Percentiles rank a stretch among this genome's conserved stretches.
Conservation (phyloP, 2,888 invertebrate species). For the Drosophila mercatorum region DNA sequence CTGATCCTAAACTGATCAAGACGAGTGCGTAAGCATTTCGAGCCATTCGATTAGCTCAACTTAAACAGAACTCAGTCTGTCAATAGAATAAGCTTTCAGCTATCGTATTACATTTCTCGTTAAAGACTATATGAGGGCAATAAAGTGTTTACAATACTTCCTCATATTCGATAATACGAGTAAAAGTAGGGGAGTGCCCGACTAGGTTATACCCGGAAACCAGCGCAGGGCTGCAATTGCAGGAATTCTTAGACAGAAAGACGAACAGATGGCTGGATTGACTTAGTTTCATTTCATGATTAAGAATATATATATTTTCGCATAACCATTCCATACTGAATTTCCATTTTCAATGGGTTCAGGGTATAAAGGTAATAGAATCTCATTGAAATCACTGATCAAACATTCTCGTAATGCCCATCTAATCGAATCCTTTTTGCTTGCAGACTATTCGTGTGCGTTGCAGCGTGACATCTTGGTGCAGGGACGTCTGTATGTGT, state of each 20-base stretch:
- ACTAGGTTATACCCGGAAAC: not conserved
- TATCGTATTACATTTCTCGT: not conserved
- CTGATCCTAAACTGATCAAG: not conserved
- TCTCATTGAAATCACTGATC: too few species aligned
- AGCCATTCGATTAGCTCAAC: too few species aligned
- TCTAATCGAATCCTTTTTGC: not conserved
- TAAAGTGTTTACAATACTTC: not conserved
- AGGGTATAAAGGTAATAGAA: too few species aligned
- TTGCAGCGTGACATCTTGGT: slow-evolving; percentile 97
- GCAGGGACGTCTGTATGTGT: slow-evolving; percentile 97
- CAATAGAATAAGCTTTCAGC: not conserved
- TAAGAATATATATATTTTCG: not conserved
- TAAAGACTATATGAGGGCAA: not conserved
- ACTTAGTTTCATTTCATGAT: not conserved
- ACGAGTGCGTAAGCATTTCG: too few species aligned
- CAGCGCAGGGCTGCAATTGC: not conserved
- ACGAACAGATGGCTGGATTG: not conserved
- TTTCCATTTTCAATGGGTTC: too few species aligned
- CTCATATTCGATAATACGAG: not conserved
- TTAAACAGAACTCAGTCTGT: not conserved
- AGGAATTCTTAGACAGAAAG: not conserved
- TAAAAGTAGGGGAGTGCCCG: not conserved
- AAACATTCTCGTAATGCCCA: not conserved
- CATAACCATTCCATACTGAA: too few species aligned
- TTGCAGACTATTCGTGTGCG: slow-evolving; percentile 97